Base-by-base conservation (phyloP, 2,797 vertebrate species). In the Crocodylus rhombifer region DNA sequence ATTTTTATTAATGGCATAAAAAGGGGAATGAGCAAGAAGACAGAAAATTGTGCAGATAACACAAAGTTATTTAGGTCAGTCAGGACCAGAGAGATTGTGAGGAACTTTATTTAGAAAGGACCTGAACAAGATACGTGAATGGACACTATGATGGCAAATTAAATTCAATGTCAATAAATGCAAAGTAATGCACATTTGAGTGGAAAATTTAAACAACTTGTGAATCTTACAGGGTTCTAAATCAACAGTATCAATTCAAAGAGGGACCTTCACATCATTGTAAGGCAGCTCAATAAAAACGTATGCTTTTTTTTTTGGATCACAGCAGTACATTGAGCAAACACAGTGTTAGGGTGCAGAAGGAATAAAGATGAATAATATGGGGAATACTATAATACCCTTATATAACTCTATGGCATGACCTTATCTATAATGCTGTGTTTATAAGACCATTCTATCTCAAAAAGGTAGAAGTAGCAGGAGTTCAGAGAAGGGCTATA, bases 271-370 rank as follows among this genome's bases (percentile, higher is more conserved):
- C 56, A 81, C 58, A 4, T 14, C 26, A 28, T 20, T 0, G 1
- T 61, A 55, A 82, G 42, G 2, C 16, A 61, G 42, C 21, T 76
- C 0, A 0, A 67, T 13, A 36, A 30, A 21, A 1, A 2, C 62
- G 42, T 8, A 80, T 60, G 18, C 15, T 63, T 51, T 51, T 51
- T 51, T 51, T 51, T 51, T 51, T 6, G 1, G 61, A 57, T 18
- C 1, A 28, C 28, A 55, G 64, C 55, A 78, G 76, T 0, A 0
- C 18, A 12, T 0, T 0, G 20, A 0, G 13, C 33, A 80, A 20
- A 20, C 36, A 30, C 0, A 0, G 1, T 4, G 67, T 28, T 0
- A 0, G 33, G 62, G 25, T 0, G 1, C 42, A 15, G 2, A 0
- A 4, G 36, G 57, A 0, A 1, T 57, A 0, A 2, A 1, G 2